Conservation (phyloP, 2,797 vertebrate species). For the Scarus forsteni region DNA sequence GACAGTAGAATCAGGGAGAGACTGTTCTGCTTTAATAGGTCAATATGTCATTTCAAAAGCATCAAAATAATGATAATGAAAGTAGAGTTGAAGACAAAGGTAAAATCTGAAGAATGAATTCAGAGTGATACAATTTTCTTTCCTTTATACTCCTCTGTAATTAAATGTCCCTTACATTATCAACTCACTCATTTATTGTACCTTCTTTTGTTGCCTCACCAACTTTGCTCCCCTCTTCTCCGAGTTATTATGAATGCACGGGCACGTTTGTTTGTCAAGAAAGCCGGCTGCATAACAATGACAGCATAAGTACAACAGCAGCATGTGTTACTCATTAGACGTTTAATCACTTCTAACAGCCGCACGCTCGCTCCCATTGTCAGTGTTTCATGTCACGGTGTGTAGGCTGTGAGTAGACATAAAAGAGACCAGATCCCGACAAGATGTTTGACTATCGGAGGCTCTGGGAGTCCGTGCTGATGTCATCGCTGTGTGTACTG, state of each 20-base stretch:
- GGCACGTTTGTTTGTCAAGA: constrained; percentile 48
- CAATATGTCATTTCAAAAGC: too few relatives aligned
- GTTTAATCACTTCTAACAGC: constrained; percentile 55
- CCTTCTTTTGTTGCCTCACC: constrained; percentile 2
- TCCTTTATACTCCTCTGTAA: too few relatives aligned
- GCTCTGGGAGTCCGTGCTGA: constrained; percentile 12
- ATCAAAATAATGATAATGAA: too few relatives aligned
- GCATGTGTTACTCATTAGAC: constrained; percentile 62
- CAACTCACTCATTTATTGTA: constrained; percentile 19
- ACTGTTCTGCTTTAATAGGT: too few relatives aligned
- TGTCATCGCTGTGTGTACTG: constrained; percentile 20
- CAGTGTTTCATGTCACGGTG: constrained; percentile 37
- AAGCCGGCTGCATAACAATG: constrained; percentile 52
- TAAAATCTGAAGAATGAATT: too few relatives aligned
- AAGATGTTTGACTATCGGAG: constrained; percentile 44
- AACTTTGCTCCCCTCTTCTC: constrained; percentile 5
- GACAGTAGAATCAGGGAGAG: too few relatives aligned
- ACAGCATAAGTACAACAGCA: constrained; percentile 48
- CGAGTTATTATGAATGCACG: constrained; percentile 41
- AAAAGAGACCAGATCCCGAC: constrained; percentile 39
- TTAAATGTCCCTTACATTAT: too few relatives aligned
- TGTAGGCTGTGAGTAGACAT: constrained; percentile 37
- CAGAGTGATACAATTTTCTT: too few relatives aligned
- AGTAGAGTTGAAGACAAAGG: too few relatives aligned
- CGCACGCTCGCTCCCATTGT: constrained; percentile 35